Evolutionary conservation across 2,888 invertebrate genomes (phyloP), one percentile per base, ranked within the genome.

Genomic region (Pristionchus maxplancki): DNA sequence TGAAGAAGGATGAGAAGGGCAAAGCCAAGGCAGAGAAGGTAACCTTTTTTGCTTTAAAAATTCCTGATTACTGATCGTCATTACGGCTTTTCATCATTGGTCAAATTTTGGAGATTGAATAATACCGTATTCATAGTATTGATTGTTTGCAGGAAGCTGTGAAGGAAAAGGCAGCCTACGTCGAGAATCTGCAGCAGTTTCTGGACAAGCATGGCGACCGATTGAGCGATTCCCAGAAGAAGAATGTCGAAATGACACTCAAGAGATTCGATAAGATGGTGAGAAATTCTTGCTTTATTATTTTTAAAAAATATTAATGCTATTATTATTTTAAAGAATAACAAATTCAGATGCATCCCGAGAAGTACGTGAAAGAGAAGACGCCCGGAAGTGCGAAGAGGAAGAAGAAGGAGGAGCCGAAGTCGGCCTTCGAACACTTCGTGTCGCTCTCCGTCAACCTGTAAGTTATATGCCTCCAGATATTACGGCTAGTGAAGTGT

Each of bases 11-110:
- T 28, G 85, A 85, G 8, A 85, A 64, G 40, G 85, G 85, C 15
- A 62, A 53, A 40, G n/a, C n/a, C 1, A 85, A 85, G 64, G 85
- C 85, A 15, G 85, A 64, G n/a, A 85, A 85, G 85, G 85, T 85
- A 40, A 6, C 44, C 1, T 5, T 44, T 17, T 83, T 53, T 48
- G n/a, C 20, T 0, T 44, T 20, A 20, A n/a, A n/a, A 4, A 28
- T 8, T 13, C 6, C 6, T 64, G 13, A 6, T 64, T 24, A 5
- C 4, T 6, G 64, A 28, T 64, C 13, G n/a, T n/a, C n/a, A n/a
- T n/a, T n/a, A n/a, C n/a, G n/a, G n/a, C n/a, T n/a, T n/a, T n/a
- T n/a, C n/a, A n/a, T n/a, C n/a, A n/a, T n/a, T n/a, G n/a, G n/a
- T n/a, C n/a, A n/a, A n/a, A n/a, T n/a, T n/a, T n/a, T n/a, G n/a